Evolutionary conservation across 2,797 vertebrate genomes (phyloP), one percentile per base, ranked within the genome.

Genomic region (Eulemur coronatus): DNA sequence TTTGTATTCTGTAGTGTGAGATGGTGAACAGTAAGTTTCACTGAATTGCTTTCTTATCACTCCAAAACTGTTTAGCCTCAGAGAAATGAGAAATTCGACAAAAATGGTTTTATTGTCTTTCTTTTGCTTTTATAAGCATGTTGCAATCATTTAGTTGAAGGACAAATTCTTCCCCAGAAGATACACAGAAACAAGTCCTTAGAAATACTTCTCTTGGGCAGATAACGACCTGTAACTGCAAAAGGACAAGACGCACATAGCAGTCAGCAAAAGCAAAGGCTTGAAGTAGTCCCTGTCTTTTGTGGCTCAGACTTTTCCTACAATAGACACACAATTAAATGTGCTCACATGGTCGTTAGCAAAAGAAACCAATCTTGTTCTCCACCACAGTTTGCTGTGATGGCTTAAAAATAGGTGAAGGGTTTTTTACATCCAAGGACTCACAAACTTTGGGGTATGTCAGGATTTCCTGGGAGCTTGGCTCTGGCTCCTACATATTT

Each of bases 101-200:
- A 76, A 89, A 89, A 84, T 7, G 2, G 15, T 46, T 67, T 52
- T 69, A 57, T 75, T 79, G 55, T 87, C 84, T 92, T 89, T 50
- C 57, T 67, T 91, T 0, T 61, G 76, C 33, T 94, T 97, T 84
- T 89, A 91, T 97, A 95, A 97, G 94, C 87, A 57, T 91, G 97
- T 82, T 84, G 59, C 87, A 95, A 93, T 96, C 95, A 90, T 91
- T 89, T 78, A 87, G 95, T 52, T 7, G 92, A 97, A 98, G 97
- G 97, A 98, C 97, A 97, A 91, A 97, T 97, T 96, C 97, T 97
- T 97, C 95, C 94, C 92, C 95, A 35, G 96, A 96, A 97, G 96
- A 97, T 88, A 95, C 97, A 96, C 82, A 97, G 97, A 97, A 97
- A 92, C 94, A 95, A 97, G 95, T 98, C 96, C 96, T 98, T 97